Evolutionary conservation across 1,140 invertebrate species (phyloP).

Genomic region (Tetramorium alpestre): DNA sequence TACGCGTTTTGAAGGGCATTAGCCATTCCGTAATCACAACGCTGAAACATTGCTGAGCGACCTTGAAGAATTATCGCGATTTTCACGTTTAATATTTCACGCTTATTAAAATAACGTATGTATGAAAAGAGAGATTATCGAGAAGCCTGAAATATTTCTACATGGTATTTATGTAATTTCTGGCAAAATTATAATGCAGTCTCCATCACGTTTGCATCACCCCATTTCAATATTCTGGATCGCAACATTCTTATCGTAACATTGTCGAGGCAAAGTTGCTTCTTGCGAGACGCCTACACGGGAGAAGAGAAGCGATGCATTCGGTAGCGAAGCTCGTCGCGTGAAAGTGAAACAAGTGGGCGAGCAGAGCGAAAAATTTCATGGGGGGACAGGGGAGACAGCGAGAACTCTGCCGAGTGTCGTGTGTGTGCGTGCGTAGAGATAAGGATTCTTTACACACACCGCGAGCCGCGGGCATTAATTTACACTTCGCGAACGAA

Average conservation of each 20-base stretch:
- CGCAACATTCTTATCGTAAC: not conserved
- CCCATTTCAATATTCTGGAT: not conserved
- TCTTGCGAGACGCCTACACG: not conserved
- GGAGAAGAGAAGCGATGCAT: conserved; percentile 32
- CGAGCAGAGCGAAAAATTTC: conserved; percentile 17
- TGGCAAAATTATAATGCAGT: not conserved
- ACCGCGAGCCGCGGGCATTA: conserved; percentile 45
- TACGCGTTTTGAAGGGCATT: not conserved
- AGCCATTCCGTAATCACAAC: not conserved
- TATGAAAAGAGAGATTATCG: not conserved
- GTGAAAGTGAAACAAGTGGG: conserved; percentile 51
- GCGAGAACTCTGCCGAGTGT: not conserved
- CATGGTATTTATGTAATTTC: not conserved
- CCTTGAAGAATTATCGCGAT: not conserved
- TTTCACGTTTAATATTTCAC: not conserved
- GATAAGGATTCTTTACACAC: conserved; percentile 49
- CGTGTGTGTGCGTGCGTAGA: not conserved
- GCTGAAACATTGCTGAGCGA: not conserved
- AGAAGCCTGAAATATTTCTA: not conserved
- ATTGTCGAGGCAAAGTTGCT: not conserved
- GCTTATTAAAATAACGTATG: not conserved
- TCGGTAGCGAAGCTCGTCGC: conserved; percentile 42
- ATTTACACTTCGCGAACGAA: conserved; percentile 60
- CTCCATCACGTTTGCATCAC: not conserved
- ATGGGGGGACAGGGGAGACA: not conserved